phyloP scores from a whole-genome alignment of 2,113 vertebrate species.

The Zeus faber region DNA sequence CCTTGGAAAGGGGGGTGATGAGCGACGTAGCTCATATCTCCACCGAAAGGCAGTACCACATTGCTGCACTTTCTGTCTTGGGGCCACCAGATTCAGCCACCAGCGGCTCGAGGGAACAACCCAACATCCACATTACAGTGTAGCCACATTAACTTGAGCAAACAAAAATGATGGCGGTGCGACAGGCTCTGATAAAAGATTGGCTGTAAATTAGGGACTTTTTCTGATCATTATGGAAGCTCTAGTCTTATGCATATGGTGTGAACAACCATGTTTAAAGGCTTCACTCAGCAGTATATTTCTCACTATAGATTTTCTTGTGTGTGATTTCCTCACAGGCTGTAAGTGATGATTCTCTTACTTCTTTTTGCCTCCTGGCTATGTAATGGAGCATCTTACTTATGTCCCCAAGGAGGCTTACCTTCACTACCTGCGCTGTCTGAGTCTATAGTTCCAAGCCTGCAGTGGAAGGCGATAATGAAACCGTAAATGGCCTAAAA shows the following conservation, averaged over 20 bases:
- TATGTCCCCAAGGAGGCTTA: neutral
- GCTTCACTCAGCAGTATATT: neutral
- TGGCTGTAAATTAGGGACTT: too few species aligned
- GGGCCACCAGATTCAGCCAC: neutral
- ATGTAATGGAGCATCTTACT: conserved; percentile 1
- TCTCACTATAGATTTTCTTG: neutral
- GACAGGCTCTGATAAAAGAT: too few species aligned
- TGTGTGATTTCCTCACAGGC: neutral
- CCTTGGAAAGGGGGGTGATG: too few species aligned
- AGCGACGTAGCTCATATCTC: conserved; percentile 13
- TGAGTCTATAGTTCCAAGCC: neutral
- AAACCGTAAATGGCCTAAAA: conserved; percentile 33
- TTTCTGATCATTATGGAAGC: too few species aligned
- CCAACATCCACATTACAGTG: neutral
- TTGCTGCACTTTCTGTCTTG: conserved; percentile 14
- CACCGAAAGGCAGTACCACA: conserved; percentile 27
- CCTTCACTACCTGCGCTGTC: too few species aligned
- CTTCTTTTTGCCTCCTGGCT: conserved; percentile 10
- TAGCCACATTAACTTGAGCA: neutral
- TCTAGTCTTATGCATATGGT: too few species aligned
- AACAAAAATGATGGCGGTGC: too few species aligned
- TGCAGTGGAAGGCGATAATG: conserved; percentile 32
- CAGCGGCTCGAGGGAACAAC: conserved; percentile 3
- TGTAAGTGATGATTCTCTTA: conserved; percentile 1
- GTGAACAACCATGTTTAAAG: too few species aligned